Percentiles rank a stretch among this genome's conserved stretches.
Evolutionary conservation across 2,888 invertebrate genomes (phyloP).

Genomic region (Chouioia cunea): DNA sequence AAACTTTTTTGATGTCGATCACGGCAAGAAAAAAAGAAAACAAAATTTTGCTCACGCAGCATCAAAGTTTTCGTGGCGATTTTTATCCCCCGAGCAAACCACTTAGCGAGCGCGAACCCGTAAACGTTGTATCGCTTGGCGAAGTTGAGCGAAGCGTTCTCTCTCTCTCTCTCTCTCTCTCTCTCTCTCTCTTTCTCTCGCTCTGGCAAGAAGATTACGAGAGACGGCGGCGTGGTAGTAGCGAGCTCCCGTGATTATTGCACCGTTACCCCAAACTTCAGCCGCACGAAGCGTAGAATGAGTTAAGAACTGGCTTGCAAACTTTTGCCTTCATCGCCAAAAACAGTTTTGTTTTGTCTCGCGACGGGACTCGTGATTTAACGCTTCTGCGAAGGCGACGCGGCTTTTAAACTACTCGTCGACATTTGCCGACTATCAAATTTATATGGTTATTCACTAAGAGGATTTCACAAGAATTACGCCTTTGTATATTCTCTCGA

Average conservation of each 20-base stretch:
- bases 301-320: constrained; percentile 40
- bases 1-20: too few relatives aligned
- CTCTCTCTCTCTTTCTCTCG: too few relatives aligned
- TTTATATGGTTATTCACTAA: constrained; percentile 16
- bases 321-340: constrained; percentile 25
- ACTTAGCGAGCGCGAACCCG: too few relatives aligned
- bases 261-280: constrained; percentile 34
- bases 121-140: constrained; percentile 6
- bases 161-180: not conserved
- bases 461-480: not conserved
- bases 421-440: constrained; percentile 19
- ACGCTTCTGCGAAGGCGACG: constrained; percentile 16
- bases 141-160: constrained; percentile 21
- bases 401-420: constrained; percentile 25
- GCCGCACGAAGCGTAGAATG: constrained; percentile 31
- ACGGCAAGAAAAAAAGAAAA: too few relatives aligned
- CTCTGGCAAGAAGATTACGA: constrained; percentile 40
- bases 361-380: not conserved
- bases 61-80: too few relatives aligned
- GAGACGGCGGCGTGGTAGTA: constrained; percentile 14
- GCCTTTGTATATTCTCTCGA: not conserved
- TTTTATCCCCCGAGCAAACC: too few relatives aligned
- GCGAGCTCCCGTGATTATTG: constrained; percentile 37
- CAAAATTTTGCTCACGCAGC: too few relatives aligned
- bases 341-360: constrained; percentile 26